These are phyloP conservation scores for Oceanodroma tethys DNA, from an alignment of 2,113 vertebrate genomes.

Conservation along the genomic window DNA sequence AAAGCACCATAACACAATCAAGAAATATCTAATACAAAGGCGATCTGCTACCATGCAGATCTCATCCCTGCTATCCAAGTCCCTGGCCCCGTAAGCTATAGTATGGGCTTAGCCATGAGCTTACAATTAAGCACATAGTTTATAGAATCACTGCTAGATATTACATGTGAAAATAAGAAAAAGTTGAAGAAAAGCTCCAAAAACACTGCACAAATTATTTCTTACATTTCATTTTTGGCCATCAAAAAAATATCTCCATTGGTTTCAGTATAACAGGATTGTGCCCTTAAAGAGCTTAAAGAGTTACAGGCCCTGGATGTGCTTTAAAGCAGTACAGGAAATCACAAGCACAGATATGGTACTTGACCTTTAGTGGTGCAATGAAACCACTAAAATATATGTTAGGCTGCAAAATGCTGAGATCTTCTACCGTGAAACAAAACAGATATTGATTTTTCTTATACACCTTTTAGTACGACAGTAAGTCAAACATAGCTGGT, in stretches of 20 bases:
- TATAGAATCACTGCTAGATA: neutral
- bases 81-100: neutral
- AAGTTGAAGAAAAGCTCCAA: neutral
- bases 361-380: slow-evolving; percentile 55
- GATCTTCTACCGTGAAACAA: slow-evolving; percentile 52
- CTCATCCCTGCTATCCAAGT: neutral
- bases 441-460: slow-evolving; percentile 60
- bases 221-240: neutral
- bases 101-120: neutral
- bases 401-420: slow-evolving; percentile 47
- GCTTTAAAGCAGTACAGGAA: slow-evolving; percentile 54
- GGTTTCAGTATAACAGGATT: neutral
- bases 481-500: slow-evolving; percentile 33
- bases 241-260: neutral
- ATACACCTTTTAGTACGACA: neutral
- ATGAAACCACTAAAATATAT: slow-evolving; percentile 46
- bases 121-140: neutral
- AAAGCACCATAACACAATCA: slow-evolving; percentile 7
- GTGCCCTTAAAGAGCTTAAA: slow-evolving; percentile 18
- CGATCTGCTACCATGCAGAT: neutral
- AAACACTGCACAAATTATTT: neutral
- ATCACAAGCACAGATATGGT: slow-evolving; percentile 20
- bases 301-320: slow-evolving; percentile 38
- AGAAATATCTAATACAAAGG: neutral
- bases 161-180: neutral